Evolutionary conservation across 2,888 invertebrate genomes (phyloP), one percentile per base, ranked within the genome.

Genomic region (Pachymerium ferrugineum): DNA sequence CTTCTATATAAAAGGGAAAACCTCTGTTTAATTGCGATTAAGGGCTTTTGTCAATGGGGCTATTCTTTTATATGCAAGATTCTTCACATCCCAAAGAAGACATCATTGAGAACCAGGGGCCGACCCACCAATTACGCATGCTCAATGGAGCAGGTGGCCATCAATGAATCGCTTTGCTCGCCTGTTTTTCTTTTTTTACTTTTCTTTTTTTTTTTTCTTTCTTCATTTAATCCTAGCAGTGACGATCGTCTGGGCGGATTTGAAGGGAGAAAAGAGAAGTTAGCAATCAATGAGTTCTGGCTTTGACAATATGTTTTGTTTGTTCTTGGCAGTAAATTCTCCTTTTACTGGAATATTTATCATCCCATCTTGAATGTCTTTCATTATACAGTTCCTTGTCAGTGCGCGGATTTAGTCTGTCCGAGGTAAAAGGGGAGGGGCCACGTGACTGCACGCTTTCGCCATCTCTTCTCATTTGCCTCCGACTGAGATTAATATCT

Each of bases 41-140:
- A 54, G 47, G 47, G 47, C 47, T 54, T 54, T 54, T 54, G 19
- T 16, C 22, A 22, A 8, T 54, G 47, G 19, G 47, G 47, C 47
- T 54, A 54, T 54, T 54, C 47, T 54, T 54, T n/a, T n/a, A n/a
- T 54, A 54, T 19, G 47, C 19, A 22, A 22, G 47, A 54, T 54
- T 54, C 47, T 54, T 54, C 47, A 1, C 47, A 54, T 22, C 4
- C n/a, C 47, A 54, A 54, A 54, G 47, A 54, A 54, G 47, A 54
- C 47, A 54, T 54, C 47, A 54, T 54, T 22, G 47, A 54, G 47
- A 54, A 22, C 19, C 47, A 54, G 47, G 47, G 47, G 22, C n/a
- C 47, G 47, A 54, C 47, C 47, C 47, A 54, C 47, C 47, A 54
- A 54, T 54, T 54, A 54, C 47, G 47, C 47, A 54, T 54, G 47